Percentiles rank a stretch among this genome's conserved stretches.
phyloP scores from a whole-genome alignment of 2,113 vertebrate species.

The Chauna torquata region DNA sequence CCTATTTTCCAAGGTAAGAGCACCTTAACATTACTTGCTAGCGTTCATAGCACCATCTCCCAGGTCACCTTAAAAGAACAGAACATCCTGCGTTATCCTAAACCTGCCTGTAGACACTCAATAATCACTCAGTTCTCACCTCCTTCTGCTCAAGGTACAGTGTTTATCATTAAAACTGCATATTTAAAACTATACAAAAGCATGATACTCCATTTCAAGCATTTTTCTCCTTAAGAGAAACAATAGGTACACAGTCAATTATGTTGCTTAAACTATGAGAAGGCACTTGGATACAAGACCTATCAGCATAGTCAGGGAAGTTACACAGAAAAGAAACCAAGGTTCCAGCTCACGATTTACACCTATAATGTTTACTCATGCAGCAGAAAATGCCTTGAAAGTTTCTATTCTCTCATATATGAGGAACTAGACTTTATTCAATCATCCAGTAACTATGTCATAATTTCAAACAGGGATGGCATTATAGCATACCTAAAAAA shows the following conservation, averaged over 20 bases:
- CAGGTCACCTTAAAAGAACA: not conserved
- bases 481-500: not conserved
- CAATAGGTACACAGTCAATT: not conserved
- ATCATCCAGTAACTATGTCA: not conserved
- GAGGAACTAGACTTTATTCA: not conserved
- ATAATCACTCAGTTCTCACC: not conserved
- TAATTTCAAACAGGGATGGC: not conserved
- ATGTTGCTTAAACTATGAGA: not conserved
- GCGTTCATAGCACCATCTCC: not conserved
- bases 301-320: rapidly evolving
- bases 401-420: not conserved
- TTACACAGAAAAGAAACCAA: not conserved
- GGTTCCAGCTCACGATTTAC: not conserved
- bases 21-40: not conserved
- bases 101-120: not conserved
- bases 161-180: not conserved
- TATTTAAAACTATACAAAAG: not conserved
- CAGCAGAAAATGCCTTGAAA: not conserved
- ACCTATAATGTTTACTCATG: not conserved
- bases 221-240: rapidly evolving
- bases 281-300: not conserved
- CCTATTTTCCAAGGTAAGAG: not conserved
- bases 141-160: not conserved
- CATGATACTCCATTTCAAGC: not conserved
- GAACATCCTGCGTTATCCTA: not conserved